Conservation (phyloP, 2,113 vertebrate genomes). For the Tachuris rubrigastra region DNA sequence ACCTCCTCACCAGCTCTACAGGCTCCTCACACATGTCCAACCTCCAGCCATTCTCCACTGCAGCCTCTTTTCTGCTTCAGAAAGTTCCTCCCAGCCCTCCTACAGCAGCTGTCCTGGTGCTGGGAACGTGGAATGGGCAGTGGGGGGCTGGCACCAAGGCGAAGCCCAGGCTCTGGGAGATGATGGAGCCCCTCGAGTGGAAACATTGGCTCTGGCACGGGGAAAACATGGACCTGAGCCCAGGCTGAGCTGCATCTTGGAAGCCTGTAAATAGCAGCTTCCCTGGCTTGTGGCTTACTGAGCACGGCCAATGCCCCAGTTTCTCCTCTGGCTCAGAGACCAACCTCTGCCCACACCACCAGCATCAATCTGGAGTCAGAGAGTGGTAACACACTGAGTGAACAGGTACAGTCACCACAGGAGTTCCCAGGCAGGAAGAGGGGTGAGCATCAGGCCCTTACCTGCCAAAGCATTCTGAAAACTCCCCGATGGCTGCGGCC, state of each 20-base stretch:
- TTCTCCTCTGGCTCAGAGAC: neutral
- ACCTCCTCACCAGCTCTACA: fast-evolving
- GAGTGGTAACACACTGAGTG: fast-evolving
- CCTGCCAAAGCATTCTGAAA: neutral
- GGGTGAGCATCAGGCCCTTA: neutral
- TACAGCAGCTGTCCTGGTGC: neutral
- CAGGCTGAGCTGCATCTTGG: neutral
- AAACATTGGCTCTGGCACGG: neutral
- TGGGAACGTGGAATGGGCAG: neutral
- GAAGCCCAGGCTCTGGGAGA: neutral
- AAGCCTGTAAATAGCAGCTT: neutral
- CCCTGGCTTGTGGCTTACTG: neutral
- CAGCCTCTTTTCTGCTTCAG: neutral
- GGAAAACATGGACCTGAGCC: neutral
- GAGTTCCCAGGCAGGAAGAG: neutral
- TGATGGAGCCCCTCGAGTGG: fast-evolving
- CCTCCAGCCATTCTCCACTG: neutral
- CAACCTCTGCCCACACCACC: neutral
- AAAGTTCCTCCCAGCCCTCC: neutral
- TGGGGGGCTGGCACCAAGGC: neutral
- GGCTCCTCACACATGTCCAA: fast-evolving
- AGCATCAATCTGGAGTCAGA: neutral
- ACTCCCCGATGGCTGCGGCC: neutral
- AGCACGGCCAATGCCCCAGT: neutral
- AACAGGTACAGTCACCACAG: neutral